These are phyloP conservation scores for Xenopus laevis DNA, from an alignment of 2,113 vertebrate species.

Conservation along the genomic window DNA sequence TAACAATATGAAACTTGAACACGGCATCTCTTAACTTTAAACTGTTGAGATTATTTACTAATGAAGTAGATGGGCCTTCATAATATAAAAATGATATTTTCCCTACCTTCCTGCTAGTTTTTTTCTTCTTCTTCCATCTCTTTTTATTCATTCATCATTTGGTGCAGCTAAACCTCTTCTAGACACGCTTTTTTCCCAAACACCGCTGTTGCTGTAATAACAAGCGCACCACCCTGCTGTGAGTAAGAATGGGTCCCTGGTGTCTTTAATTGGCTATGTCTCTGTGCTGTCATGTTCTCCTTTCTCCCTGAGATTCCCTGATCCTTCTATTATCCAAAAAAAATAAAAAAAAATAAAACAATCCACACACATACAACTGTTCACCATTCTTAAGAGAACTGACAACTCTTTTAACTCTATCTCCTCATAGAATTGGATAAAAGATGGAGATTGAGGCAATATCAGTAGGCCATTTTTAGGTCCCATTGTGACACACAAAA, in stretches of 20 bases:
- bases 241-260: conserved; percentile 35
- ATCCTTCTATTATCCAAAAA: conserved; percentile 1
- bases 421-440: background rate
- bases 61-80: too few relatives aligned
- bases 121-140: background rate
- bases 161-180: conserved; percentile 12
- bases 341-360: too few relatives aligned
- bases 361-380: background rate
- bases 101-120: too few relatives aligned
- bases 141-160: background rate
- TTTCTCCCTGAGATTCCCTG: background rate
- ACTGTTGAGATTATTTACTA: too few relatives aligned
- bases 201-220: conserved; percentile 23
- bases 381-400: background rate
- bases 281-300: conserved; percentile 31
- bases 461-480: too few relatives aligned
- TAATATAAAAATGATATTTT: too few relatives aligned
- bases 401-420: background rate
- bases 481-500: too few relatives aligned
- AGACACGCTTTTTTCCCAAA: conserved; percentile 24
- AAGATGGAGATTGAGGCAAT: too few relatives aligned
- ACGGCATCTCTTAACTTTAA: too few relatives aligned
- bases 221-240: conserved; percentile 22
- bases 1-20: too few relatives aligned
- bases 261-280: conserved; percentile 35